Evolutionary conservation across 2,888 invertebrate species (phyloP), one percentile per base, ranked within the genome.

Genomic region (Drosophila subquinaria): DNA sequence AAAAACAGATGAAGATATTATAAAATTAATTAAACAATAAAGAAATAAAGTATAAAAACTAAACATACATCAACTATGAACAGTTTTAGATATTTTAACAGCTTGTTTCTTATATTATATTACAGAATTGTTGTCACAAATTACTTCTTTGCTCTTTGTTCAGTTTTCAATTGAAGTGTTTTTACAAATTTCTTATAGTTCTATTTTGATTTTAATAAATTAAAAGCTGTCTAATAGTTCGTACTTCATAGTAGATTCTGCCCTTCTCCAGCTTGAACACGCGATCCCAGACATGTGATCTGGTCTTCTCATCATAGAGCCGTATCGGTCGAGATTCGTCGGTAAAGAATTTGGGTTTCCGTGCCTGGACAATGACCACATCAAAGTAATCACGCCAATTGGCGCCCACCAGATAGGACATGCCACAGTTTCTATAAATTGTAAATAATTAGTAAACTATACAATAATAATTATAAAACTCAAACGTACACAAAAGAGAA

Each of bases 291-390:
- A 97, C 95, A 90, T 97, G 97, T 0, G 96, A 95, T 84, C 96
- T 95, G 40, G 96, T 95, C 64, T 94, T 94, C 86, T 96, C 96
- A 90, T 98, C 97, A 91, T 96, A 98, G 43, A 97, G 94, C 72
- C 99, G 94, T 81, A 99, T 96, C 0, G 98, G 98, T 23, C 98
- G 95, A 74, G 97, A 96, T 88, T 96, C 95, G 90, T 98, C 97
- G 0, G 97, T 97, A 93, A 99, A 99, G 94, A 99, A 99, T 89
- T 96, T 96, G 0, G 99, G 99, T 92, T 99, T 99, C 86, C 98
- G 95, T 1, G 99, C 99, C 91, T 97, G 97, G 1, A 98, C 98
- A 67, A 99, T 97, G 43, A 99, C 95, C 20, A 99, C 97, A 93
- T 99, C 98, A 93, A 99, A 99, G 90, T 95, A 96, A 1, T 97